A percentile compares a stretch with the other conserved stretches of the same genome.
Evolutionary conservation across 1,140 invertebrate species (phyloP).

Genomic region (Drosophila busckii): DNA sequence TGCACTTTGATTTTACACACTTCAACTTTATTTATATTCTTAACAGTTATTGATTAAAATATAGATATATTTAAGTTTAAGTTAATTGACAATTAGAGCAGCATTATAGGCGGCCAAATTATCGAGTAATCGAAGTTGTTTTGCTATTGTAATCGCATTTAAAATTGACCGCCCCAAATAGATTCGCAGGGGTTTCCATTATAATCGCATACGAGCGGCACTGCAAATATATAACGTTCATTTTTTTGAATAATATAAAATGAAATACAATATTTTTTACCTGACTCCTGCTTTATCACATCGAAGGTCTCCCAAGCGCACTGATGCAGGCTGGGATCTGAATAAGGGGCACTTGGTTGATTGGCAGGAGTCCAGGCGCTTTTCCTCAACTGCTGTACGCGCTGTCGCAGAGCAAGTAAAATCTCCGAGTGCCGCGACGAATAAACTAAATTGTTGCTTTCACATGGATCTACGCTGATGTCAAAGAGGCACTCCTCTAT

Average conservation of each 20-base stretch:
- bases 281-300: constrained; percentile 2
- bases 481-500: constrained; percentile 86
- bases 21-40: background rate
- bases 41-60: too few relatives aligned
- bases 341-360: constrained; percentile 7
- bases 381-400: constrained; percentile 22
- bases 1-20: background rate
- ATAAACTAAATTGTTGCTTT: constrained; percentile 84
- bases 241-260: background rate
- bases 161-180: background rate
- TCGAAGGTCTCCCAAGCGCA: constrained; percentile 56
- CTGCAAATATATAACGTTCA: constrained; percentile 13
- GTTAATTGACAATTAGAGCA: too few relatives aligned
- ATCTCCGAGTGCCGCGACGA: constrained; percentile 30
- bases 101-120: too few relatives aligned
- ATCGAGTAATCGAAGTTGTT: too few relatives aligned
- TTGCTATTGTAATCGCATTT: background rate
- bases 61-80: too few relatives aligned
- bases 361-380: constrained; percentile 35
- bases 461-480: constrained; percentile 87
- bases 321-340: constrained; percentile 48
- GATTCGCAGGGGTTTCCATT: constrained; percentile 35
- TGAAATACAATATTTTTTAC: constrained; percentile 11
- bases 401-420: constrained; percentile 34
- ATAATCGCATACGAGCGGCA: constrained; percentile 34